phyloP scores from a whole-genome alignment of 1,140 invertebrate genomes.

The Trichoplusia ni region DNA sequence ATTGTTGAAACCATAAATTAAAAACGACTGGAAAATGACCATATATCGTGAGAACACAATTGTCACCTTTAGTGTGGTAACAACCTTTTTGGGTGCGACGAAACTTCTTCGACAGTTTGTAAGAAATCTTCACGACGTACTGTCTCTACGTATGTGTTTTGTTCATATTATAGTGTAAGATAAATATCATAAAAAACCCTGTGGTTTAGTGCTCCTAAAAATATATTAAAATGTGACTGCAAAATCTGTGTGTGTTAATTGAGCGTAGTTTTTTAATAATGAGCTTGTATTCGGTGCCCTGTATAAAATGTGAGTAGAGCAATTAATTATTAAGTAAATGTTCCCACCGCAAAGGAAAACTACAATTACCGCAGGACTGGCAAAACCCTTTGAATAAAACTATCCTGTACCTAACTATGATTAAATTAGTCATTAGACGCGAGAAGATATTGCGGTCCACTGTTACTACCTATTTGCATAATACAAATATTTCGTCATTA shows the following conservation, averaged over 20 bases:
- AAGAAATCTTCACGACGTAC: background rate
- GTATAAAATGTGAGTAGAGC: conserved; percentile 6
- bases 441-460: too few relatives aligned
- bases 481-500: too few relatives aligned
- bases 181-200: background rate
- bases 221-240: conserved; percentile 25
- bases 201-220: conserved; percentile 11
- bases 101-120: conserved; percentile 13
- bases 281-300: background rate
- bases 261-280: background rate
- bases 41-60: conserved; percentile 52
- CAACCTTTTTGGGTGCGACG: background rate
- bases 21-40: conserved; percentile 47
- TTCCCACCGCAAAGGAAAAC: conserved; percentile 3
- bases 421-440: background rate
- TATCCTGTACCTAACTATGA: background rate
- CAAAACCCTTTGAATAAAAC: background rate
- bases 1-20: background rate
- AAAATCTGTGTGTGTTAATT: conserved; percentile 16
- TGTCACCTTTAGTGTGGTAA: conserved; percentile 44
- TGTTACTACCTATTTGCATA: too few relatives aligned
- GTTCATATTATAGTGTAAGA: conserved; percentile 13
- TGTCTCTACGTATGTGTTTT: conserved; percentile 17
- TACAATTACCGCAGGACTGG: background rate
- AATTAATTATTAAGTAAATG: background rate